Base-by-base conservation (phyloP, 2,888 invertebrate species). In the Apocheima hispidaria region DNA sequence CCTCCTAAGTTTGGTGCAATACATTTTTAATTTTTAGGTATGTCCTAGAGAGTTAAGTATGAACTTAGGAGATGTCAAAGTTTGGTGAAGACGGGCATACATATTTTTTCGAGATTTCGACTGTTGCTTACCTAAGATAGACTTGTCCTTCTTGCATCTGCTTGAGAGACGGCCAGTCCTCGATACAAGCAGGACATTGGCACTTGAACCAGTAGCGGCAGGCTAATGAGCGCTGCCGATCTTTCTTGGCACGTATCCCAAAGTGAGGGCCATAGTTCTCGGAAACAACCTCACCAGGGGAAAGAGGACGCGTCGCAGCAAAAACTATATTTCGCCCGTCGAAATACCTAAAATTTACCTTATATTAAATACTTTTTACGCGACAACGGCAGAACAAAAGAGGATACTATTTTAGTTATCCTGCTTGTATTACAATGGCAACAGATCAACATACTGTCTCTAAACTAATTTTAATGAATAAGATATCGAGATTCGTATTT, bases 201-300 rank as follows among this genome's bases (percentile, higher is more conserved):
- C 97, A 97, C 51, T 92, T 88, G 80, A 97, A 98, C 95, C 97
- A 96, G 80, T 97, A 97, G 12, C 97, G 94, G 12, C 95, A 95
- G 1, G 94, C 92, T 1, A 97, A 85, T 0, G 94, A 88, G 46
- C 94, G 89, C 78, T 95, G 95, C 3, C 97, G 92, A 48, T 90
- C 87, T 14, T 80, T 78, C 64, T 95, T 93, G 0, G 94, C 94
- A 0, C 87, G 78, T 69, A 80, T 78, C 70, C 92, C 78, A 78
- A 96, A 97, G 72, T 96, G 94, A 0, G 97, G 97, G 0, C 97
- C 97, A 81, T 98, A 98, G 87, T 97, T 97, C 77, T 97, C 97
- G 0, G 96, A 95, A 0, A 97, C 94, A n/a, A 94, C 78, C 40
- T 96, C 95, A 0, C 96, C 96, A 0, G 93, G 84, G 4, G 88